Evolutionary conservation across 2,113 vertebrate genomes (phyloP), one percentile per base, ranked within the genome.

Genomic region (Eclectus roratus): DNA sequence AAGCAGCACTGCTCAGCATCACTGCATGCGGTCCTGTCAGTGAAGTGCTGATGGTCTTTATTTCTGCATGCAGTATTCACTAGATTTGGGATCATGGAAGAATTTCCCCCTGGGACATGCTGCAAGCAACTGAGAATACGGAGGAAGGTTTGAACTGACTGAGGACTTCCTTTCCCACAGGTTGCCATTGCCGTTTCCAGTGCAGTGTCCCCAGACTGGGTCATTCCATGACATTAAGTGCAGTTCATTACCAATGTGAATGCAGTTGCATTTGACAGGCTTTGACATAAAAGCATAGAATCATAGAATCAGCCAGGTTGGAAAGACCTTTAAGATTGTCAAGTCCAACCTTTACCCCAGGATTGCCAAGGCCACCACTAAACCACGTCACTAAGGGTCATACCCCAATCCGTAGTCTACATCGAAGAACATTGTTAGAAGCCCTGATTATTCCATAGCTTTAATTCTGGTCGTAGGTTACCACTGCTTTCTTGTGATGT

Each of bases 381-480:
- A 58, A 35, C 56, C 56, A 16, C 1, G 9, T 58, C 56, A 35
- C 33, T 35, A 16, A 58, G 56, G 13, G 21, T 58, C 56, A 58
- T 85, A 83, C 44, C 53, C 68, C n/a, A 85, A 44, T 68, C 70
- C 73, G 80, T 73, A 80, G 85, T 56, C 37, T 37, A 1, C 85
- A 68, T 63, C 3, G 3, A 74, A 86, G 61, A 4, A 19, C 2
- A 2, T 19, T 53, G 58, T 66, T 63, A 50, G 65, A 55, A 93
- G 35, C 35, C 13, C 61, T 70, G 80, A 88, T 97, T 91, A 91
- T 76, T 88, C 74, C 44, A 37, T 60, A 60, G 29, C 90, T 89
- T 82, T 47, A 77, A 77, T 65, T 76, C 66, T 69, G 47, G 82
- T 79, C 49, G 39, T n/a, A 37, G 31, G 52, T 72, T 91, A 73